These are phyloP conservation scores for Peromyscus californicus DNA, from an alignment of 2,113 vertebrate genomes.

Conservation along the genomic window DNA sequence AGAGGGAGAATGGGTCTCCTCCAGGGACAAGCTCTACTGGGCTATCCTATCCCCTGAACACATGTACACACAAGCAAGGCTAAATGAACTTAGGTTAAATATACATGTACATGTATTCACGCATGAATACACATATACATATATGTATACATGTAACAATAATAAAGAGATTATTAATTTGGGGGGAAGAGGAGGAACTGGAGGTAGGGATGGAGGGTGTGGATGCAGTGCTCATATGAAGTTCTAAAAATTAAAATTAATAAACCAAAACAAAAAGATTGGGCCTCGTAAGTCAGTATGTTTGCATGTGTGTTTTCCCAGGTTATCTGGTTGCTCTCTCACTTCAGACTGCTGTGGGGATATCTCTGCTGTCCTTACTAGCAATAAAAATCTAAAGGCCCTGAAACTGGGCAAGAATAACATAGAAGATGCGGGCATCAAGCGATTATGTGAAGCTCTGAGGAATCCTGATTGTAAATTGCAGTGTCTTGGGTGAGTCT, in stretches of 20 bases:
- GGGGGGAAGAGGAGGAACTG: too few relatives aligned
- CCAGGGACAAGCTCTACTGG: background rate
- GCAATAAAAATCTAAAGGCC: background rate
- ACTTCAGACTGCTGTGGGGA: background rate
- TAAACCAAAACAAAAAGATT: too few relatives aligned
- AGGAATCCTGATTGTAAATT: background rate
- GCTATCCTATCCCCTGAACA: background rate
- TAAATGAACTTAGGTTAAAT: background rate
- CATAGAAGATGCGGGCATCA: background rate
- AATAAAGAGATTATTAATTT: background rate
- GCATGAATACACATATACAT: background rate
- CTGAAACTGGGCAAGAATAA: slow-evolving; percentile 48
- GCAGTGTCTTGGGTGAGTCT: slow-evolving; percentile 26
- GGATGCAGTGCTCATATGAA: background rate
- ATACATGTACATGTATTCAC: background rate
- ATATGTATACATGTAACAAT: background rate
- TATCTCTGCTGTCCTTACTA: background rate
- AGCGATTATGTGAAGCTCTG: background rate
- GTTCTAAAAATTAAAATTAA: background rate
- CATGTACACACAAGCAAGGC: too few relatives aligned
- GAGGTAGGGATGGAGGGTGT: background rate
- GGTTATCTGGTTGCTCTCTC: slow-evolving; percentile 31
- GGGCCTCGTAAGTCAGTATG: fast-evolving
- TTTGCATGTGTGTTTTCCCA: background rate
- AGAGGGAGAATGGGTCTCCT: background rate